Base-by-base conservation (phyloP, 35 echinoderm and acorn worm genomes). In the Apostichopus japonicus region DNA sequence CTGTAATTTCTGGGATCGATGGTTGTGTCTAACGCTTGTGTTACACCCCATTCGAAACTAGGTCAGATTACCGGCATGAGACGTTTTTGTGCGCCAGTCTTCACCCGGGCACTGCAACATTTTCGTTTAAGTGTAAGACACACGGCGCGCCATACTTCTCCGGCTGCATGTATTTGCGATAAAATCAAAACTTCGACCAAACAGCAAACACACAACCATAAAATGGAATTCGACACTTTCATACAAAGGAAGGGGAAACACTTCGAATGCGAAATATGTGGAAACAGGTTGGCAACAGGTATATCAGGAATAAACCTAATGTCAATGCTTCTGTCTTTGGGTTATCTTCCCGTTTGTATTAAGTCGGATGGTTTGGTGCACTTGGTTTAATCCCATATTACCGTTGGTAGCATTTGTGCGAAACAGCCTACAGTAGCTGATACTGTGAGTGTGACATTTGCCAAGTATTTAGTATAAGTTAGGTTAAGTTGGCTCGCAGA, bases 261-360 rank as follows among this genome's bases (percentile, higher is more conserved):
- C 10, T 84, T 57, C 15, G 3, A 58, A 23, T 84, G 81, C 21
- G 81, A 84, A 58, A 55, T 84, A 54, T 84, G 81, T 84, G 81
- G 81, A 23, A 84, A 55, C n/a, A 55, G 53, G 8, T 57, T 84
- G 81, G 81, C 81, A 84, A 84, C 81, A 22, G 55, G 81, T 84
- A 84, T n/a, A 53, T 6, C 33, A 10, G 51, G 51, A 24, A 25
- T 5, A 23, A 52, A 16, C 5, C 1, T 53, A 9, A 10, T 17
- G 17, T 77, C 19, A n/a, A 77, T n/a, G 19, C 24, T 44, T 44
- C 33, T 44, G 27, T 24, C 22, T 23, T 22, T 23, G 17, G 10
- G 14, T 79, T 79, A 10, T 79, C 10, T 44, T 79, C 27, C 10
- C n/a, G 33, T 44, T 44, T 44, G 33, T 44, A 44, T 44, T 44